Evolutionary conservation across 1,140 invertebrate genomes (phyloP).

Genomic region (Rhyzopertha dominica): DNA sequence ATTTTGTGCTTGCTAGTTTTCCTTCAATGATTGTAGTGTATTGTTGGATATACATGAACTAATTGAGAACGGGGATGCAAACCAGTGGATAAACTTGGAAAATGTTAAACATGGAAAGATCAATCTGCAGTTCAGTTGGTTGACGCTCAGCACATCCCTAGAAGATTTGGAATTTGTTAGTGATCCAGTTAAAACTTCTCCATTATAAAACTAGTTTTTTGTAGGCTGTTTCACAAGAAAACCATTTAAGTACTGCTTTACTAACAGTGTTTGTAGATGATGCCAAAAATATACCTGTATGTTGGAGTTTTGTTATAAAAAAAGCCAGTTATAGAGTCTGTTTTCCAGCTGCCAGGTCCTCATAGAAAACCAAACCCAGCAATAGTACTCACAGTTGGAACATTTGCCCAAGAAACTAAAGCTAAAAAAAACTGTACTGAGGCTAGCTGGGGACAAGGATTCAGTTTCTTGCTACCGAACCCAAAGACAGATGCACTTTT

Average conservation of each 20-base stretch:
- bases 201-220: too few relatives aligned
- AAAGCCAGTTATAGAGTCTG: not conserved
- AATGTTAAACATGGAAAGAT: constrained; percentile 88
- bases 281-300: constrained; percentile 80
- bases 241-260: too few relatives aligned
- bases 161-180: too few relatives aligned
- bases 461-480: constrained; percentile 83
- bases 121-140: constrained; percentile 80
- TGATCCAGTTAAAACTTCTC: too few relatives aligned
- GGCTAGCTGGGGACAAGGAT: constrained; percentile 71
- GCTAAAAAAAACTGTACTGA: constrained; percentile 65
- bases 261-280: too few relatives aligned
- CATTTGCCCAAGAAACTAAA: constrained; percentile 61
- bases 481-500: constrained; percentile 78
- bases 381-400: constrained; percentile 62
- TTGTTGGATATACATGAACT: constrained; percentile 61
- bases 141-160: constrained; percentile 66
- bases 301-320: constrained; percentile 29
- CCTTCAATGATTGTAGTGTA: constrained; percentile 29
- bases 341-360: constrained; percentile 56
- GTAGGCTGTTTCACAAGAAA: too few relatives aligned
- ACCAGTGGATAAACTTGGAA: constrained; percentile 86
- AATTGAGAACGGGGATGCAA: constrained; percentile 58
- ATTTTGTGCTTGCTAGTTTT: too few relatives aligned
- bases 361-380: constrained; percentile 71